These are phyloP conservation scores for Pteromalus puparum DNA, from an alignment of 1,140 invertebrate genomes.

Conservation along the genomic window DNA sequence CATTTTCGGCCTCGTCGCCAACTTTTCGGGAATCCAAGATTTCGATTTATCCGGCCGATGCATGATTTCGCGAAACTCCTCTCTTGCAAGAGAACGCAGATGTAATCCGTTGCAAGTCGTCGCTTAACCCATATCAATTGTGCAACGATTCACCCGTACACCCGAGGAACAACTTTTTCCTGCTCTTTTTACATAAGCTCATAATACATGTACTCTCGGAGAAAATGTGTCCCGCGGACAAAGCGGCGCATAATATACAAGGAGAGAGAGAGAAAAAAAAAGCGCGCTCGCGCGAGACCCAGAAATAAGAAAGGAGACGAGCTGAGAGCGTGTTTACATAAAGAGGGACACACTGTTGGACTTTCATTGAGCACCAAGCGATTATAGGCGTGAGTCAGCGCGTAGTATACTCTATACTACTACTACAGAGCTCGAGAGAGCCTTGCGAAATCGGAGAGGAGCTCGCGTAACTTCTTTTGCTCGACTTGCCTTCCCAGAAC, in stretches of 20 bases:
- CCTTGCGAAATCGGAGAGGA: conserved; percentile 43
- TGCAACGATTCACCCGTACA: neutral
- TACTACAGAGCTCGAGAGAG: conserved; percentile 13
- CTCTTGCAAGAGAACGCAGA: too few species aligned
- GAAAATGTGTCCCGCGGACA: neutral
- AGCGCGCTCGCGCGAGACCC: neutral
- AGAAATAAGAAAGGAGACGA: neutral
- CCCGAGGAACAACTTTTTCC: neutral
- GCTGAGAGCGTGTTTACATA: neutral
- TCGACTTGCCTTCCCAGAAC: conserved; percentile 37
- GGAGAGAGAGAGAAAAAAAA: neutral
- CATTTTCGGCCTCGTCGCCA: neutral
- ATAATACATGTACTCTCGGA: too few species aligned
- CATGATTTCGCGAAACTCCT: too few species aligned
- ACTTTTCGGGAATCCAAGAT: too few species aligned
- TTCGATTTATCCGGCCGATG: too few species aligned
- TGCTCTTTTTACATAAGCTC: neutral
- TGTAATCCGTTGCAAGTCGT: too few species aligned
- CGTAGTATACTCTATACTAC: neutral
- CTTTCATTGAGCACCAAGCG: conserved; percentile 22
- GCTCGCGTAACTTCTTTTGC: conserved; percentile 36
- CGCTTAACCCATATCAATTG: neutral
- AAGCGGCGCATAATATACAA: neutral
- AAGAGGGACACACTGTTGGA: neutral
- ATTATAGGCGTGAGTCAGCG: conserved; percentile 12